Evolutionary conservation across 2,113 vertebrate genomes (phyloP).

Genomic region (Tragelaphus buxtoni): DNA sequence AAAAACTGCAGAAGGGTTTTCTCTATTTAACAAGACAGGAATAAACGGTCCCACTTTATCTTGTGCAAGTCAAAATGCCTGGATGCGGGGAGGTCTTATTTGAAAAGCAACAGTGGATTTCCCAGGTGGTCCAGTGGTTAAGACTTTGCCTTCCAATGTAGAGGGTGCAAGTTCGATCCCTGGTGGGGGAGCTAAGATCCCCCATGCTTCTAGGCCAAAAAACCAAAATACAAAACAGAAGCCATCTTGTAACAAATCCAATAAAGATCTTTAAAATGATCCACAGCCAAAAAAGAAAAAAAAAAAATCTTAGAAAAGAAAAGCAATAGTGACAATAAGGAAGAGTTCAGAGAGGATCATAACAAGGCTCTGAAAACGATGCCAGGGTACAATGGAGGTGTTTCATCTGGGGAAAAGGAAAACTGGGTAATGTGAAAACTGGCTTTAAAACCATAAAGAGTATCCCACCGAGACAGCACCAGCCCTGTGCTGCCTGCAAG

Average conservation of each 20-base stretch:
- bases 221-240: neutral
- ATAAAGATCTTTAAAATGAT: neutral
- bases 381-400: neutral
- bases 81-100: neutral
- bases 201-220: neutral
- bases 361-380: neutral
- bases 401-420: neutral
- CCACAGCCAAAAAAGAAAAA: neutral
- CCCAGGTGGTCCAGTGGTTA: neutral
- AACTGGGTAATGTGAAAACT: neutral
- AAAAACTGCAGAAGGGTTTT: neutral
- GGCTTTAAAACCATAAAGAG: neutral
- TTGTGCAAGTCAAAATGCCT: neutral
- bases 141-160: neutral
- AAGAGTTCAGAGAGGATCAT: neutral
- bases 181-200: neutral
- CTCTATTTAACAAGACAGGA: neutral
- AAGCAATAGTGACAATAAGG: neutral
- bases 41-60: neutral
- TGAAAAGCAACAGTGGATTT: neutral
- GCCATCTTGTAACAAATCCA: neutral
- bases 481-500: neutral
- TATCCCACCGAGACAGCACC: accelerated
- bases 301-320: neutral
- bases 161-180: neutral